Conservation (phyloP, 2,888 invertebrate genomes). For the Conops quadrifasciatus region DNA sequence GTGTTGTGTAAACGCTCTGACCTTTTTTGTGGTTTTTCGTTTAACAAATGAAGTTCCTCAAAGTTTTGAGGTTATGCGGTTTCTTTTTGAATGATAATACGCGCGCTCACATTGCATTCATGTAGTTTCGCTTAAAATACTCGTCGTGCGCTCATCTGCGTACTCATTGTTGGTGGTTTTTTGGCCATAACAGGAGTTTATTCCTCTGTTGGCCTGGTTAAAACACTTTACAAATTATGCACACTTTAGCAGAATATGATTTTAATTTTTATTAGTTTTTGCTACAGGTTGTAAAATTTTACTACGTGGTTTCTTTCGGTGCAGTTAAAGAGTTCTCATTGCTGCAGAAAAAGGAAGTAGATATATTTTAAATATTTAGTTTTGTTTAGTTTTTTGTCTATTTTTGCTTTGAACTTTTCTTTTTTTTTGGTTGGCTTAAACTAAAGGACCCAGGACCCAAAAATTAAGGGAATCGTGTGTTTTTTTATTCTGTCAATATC, state of each 20-base stretch:
- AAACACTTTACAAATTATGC: slow-evolving; percentile 14
- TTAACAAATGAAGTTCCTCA: slow-evolving; percentile 12
- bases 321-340: background rate
- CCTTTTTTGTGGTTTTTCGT: background rate
- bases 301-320: background rate
- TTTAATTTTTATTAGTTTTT: background rate
- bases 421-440: too few species aligned
- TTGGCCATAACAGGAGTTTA: background rate
- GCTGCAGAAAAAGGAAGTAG: background rate
- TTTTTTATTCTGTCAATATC: too few species aligned
- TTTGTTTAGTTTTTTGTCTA: too few species aligned
- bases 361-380: too few species aligned
- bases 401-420: too few species aligned
- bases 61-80: slow-evolving; percentile 26
- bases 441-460: too few species aligned
- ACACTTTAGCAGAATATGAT: background rate
- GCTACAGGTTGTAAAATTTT: background rate
- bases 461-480: too few species aligned
- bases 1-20: background rate
- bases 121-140: background rate
- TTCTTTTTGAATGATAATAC: background rate
- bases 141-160: background rate
- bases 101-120: background rate
- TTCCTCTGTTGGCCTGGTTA: slow-evolving; percentile 7
- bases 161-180: background rate